These are phyloP conservation scores for Drosophila punjabiensis DNA, from an alignment of 1,140 invertebrate genomes.

Conservation along the genomic window DNA sequence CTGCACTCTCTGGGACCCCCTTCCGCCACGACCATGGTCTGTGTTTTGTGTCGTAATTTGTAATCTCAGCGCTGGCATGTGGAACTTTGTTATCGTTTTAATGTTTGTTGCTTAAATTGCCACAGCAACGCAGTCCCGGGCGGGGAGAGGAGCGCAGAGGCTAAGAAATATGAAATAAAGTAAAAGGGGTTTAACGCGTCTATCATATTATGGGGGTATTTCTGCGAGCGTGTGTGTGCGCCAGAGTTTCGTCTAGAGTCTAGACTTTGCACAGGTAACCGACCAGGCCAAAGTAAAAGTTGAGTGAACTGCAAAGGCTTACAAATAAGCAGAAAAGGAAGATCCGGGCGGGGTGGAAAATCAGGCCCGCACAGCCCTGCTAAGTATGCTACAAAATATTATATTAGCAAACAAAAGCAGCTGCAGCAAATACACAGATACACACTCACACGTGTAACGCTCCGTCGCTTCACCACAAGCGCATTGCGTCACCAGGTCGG, in stretches of 20 bases:
- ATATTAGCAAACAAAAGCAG: slow-evolving; percentile 80
- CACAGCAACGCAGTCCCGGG: slow-evolving; percentile 54
- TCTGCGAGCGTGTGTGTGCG: slow-evolving; percentile 8
- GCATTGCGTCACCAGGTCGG: slow-evolving; percentile 64
- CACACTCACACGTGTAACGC: slow-evolving; percentile 28
- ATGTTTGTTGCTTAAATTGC: slow-evolving; percentile 73
- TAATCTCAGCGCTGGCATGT: slow-evolving; percentile 64
- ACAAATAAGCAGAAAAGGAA: slow-evolving; percentile 52
- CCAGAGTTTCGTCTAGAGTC: slow-evolving; percentile 63
- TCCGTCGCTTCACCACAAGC: slow-evolving; percentile 49
- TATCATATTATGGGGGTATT: slow-evolving; percentile 64
- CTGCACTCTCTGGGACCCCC: slow-evolving; percentile 5
- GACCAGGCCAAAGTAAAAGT: slow-evolving; percentile 62
- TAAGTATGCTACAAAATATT: slow-evolving; percentile 75
- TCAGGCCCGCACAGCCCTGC: slow-evolving; percentile 20
- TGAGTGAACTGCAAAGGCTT: slow-evolving; percentile 66
- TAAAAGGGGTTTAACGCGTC: slow-evolving; percentile 62
- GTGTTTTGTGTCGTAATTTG: slow-evolving; percentile 77
- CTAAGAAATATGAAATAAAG: slow-evolving; percentile 47
- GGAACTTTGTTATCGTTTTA: slow-evolving; percentile 79
- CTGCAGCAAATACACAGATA: slow-evolving; percentile 42
- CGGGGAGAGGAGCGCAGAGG: background rate
- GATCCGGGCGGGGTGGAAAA: slow-evolving; percentile 15
- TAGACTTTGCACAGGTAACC: slow-evolving; percentile 73
- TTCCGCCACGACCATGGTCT: slow-evolving; percentile 51